A percentile compares a stretch with the other conserved stretches of the same genome.
phyloP scores from a whole-genome alignment of 2,113 vertebrate species.

The Poicephalus gulielmi region DNA sequence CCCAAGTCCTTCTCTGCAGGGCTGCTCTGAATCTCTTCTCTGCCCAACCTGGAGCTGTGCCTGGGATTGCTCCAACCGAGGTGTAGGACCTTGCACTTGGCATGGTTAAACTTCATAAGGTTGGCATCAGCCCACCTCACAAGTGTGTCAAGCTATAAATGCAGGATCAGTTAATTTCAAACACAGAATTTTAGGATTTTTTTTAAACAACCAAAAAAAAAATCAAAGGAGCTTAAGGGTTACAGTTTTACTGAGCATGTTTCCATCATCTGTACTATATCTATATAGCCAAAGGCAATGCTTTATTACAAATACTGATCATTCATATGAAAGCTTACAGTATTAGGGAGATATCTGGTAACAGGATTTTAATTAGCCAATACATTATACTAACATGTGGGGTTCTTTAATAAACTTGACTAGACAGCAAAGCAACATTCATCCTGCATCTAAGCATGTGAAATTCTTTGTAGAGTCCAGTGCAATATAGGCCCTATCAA shows the following conservation, averaged over 20 bases:
- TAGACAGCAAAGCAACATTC: background rate
- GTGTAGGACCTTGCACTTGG: too few relatives aligned
- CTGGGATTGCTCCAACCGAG: too few relatives aligned
- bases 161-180: background rate
- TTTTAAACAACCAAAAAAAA: background rate
- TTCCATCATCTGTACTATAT: background rate
- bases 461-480: background rate
- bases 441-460: background rate
- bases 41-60: too few relatives aligned
- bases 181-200: background rate
- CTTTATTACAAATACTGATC: background rate
- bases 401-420: background rate
- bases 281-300: background rate
- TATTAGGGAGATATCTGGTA: background rate
- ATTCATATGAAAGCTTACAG: background rate
- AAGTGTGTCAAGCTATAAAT: background rate
- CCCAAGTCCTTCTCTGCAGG: too few relatives aligned
- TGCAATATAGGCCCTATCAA: background rate
- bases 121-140: too few relatives aligned
- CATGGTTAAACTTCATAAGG: too few relatives aligned
- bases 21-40: too few relatives aligned
- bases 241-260: background rate
- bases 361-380: constrained; percentile 14
- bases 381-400: background rate
- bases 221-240: background rate